Evolutionary conservation across 2,888 invertebrate genomes (phyloP).

Genomic region (Rugalucina vietnamica): DNA sequence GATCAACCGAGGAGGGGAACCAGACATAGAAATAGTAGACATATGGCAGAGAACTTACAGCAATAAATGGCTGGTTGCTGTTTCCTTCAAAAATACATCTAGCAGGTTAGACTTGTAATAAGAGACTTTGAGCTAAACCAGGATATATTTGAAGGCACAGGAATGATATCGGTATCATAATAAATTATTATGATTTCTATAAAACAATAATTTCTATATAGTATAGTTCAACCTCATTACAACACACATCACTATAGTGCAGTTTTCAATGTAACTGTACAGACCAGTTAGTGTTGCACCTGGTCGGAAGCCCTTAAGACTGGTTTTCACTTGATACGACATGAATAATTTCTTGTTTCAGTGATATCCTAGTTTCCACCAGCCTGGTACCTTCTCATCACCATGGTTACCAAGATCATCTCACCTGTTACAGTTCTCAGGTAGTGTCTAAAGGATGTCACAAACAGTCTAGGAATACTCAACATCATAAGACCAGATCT

Average conservation of each 20-base stretch:
- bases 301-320: not conserved
- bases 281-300: no score
- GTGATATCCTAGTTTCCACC: not conserved
- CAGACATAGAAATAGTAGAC: conserved; percentile 4
- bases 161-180: no score
- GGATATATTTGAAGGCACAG: no score
- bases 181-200: no score
- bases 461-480: not conserved
- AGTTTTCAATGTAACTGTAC: no score
- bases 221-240: no score
- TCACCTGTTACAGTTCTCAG: not conserved
- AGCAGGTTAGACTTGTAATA: conserved; percentile 34
- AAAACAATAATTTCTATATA: no score
- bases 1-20: not conserved
- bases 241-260: no score
- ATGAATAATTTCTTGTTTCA: not conserved
- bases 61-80: conserved; percentile 43
- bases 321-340: not conserved
- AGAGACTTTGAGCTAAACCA: no score
- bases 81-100: conserved; percentile 22
- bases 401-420: not conserved
- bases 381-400: not conserved
- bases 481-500: not conserved
- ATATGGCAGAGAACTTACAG: conserved; percentile 50
- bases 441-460: not conserved